phyloP scores from a whole-genome alignment of 2,113 vertebrate species.

The Pelecanus crispus region DNA sequence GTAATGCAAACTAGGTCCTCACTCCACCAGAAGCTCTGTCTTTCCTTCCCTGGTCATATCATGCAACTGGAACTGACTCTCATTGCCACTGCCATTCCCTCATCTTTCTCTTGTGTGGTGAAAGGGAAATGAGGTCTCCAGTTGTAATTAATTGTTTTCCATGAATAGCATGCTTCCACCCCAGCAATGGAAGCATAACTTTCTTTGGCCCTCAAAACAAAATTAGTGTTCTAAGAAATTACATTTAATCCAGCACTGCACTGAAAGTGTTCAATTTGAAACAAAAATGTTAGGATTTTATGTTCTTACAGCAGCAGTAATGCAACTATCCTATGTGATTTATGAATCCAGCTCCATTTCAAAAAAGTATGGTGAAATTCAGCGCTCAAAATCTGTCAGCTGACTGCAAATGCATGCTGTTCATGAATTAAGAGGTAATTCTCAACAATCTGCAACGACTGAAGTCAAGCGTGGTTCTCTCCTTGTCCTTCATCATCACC shows the following conservation, averaged over 20 bases:
- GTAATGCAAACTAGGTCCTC: background rate
- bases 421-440: background rate
- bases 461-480: background rate
- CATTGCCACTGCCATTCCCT: background rate
- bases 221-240: background rate
- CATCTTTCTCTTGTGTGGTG: background rate
- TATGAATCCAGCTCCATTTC: background rate
- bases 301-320: background rate
- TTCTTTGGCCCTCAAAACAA: background rate
- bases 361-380: background rate
- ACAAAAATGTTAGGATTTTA: background rate
- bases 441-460: background rate
- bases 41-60: conserved; percentile 24
- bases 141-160: background rate
- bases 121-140: background rate
- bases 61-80: conserved; percentile 16
- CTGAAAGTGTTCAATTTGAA: background rate
- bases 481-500: background rate
- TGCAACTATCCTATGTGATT: background rate
- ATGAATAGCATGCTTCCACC: background rate
- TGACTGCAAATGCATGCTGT: background rate
- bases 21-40: background rate
- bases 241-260: background rate
- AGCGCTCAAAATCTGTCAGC: background rate
- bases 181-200: background rate